phyloP scores from a whole-genome alignment of 2,888 invertebrate genomes.

The Caenorhabditis sulstoni region DNA sequence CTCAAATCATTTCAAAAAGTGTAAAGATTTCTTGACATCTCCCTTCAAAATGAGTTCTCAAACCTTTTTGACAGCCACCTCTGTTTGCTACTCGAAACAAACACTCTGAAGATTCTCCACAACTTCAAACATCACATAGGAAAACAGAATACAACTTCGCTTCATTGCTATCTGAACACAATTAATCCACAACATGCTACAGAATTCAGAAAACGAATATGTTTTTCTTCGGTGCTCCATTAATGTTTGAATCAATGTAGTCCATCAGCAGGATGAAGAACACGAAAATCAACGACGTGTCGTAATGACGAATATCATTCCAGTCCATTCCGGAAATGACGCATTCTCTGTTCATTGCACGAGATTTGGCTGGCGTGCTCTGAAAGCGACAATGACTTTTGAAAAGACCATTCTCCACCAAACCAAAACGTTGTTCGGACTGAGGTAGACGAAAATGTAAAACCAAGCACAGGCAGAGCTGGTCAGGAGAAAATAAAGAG shows the following conservation, averaged over 20 bases:
- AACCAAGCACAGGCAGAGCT: neutral
- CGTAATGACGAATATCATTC: constrained; percentile 31
- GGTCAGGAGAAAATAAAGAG: neutral
- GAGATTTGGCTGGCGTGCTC: constrained; percentile 20
- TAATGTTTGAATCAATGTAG: constrained; percentile 24
- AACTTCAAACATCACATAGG: too few species aligned
- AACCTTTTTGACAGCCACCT: too few species aligned
- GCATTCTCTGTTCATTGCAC: constrained; percentile 17
- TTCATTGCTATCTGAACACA: too few species aligned
- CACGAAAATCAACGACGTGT: constrained; percentile 16
- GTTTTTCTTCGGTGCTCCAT: constrained; percentile 18
- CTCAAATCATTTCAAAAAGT: too few species aligned
- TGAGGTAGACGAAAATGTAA: neutral
- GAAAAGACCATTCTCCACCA: too few species aligned
- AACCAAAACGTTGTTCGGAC: constrained; percentile 6
- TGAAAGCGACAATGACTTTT: too few species aligned
- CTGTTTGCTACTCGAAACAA: too few species aligned
- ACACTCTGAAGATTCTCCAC: too few species aligned
- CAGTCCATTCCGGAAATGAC: constrained; percentile 33
- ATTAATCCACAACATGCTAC: too few species aligned
- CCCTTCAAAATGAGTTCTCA: too few species aligned
- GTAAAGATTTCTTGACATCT: too few species aligned
- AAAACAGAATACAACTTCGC: too few species aligned
- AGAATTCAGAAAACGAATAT: constrained; percentile 28
- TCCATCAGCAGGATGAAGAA: constrained; percentile 23